These are phyloP conservation scores for Perca schrenkii DNA, from an alignment of 2,113 vertebrate species.

Conservation along the genomic window DNA sequence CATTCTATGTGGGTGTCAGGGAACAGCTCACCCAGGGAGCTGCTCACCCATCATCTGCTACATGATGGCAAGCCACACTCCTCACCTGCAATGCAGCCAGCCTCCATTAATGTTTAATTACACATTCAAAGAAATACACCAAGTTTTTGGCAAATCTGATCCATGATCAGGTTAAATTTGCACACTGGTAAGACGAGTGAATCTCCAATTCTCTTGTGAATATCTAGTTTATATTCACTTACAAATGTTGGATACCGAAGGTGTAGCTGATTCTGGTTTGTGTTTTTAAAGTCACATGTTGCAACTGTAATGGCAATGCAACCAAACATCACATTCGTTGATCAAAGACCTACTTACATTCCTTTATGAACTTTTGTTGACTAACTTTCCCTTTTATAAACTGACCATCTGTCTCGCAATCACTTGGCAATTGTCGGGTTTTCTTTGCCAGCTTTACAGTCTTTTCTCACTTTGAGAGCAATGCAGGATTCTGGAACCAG, in stretches of 20 bases:
- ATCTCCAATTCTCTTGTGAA: not conserved
- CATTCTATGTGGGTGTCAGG: slow-evolving; percentile 66
- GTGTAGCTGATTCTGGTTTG: not conserved
- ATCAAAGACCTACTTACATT: slow-evolving; percentile 14
- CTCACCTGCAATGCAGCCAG: slow-evolving; percentile 74
- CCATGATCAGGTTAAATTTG: not conserved
- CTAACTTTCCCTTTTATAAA: slow-evolving; percentile 67
- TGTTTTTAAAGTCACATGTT: not conserved
- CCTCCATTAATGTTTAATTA: slow-evolving; percentile 69
- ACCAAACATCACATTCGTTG: slow-evolving; percentile 1
- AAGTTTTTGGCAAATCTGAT: slow-evolving; percentile 8
- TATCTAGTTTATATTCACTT: not conserved
- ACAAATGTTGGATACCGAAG: not conserved
- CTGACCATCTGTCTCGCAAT: slow-evolving; percentile 77
- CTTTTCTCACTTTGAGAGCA: slow-evolving; percentile 69
- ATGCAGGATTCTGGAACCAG: slow-evolving; percentile 49
- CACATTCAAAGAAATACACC: slow-evolving; percentile 55
- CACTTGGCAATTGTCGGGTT: slow-evolving; percentile 56
- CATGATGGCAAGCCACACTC: slow-evolving; percentile 62
- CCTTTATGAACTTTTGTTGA: slow-evolving; percentile 26
- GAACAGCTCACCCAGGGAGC: slow-evolving; percentile 60
- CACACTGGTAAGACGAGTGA: not conserved
- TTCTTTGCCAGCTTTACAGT: slow-evolving; percentile 72
- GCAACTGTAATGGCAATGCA: not conserved
- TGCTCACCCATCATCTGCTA: slow-evolving; percentile 69